Evolutionary conservation across 1,140 invertebrate genomes (phyloP).

Genomic region (Euschistus heros): DNA sequence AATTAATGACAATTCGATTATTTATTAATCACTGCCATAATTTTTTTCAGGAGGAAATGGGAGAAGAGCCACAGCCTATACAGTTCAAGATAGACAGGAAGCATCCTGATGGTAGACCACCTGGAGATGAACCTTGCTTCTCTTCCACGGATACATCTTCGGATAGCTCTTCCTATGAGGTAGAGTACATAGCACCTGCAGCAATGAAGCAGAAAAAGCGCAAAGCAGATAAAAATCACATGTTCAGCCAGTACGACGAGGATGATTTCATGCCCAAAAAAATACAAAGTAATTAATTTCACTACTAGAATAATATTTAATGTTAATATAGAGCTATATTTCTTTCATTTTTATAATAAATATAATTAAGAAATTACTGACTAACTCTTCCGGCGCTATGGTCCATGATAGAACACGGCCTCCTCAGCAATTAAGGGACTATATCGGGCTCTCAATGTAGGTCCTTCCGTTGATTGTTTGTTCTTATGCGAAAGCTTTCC

Average conservation of each 20-base stretch:
- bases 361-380: no score
- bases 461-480: no score
- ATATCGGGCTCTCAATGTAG: no score
- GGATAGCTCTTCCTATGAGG: constrained; percentile 5
- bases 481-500: no score
- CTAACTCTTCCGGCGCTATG: no score
- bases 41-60: background rate
- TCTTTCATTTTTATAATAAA: no score
- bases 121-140: background rate
- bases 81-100: constrained; percentile 19
- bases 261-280: constrained; percentile 12
- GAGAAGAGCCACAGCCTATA: constrained; percentile 10
- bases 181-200: constrained; percentile 7
- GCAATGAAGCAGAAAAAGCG: background rate
- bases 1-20: no score
- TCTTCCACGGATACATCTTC: background rate
- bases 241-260: constrained; percentile 5
- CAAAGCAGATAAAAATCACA: background rate
- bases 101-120: background rate
- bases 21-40: no score
- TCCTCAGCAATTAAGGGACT: no score
- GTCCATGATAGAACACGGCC: no score
- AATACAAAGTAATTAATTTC: background rate
- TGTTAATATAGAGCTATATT: no score
- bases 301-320: no score